Base-by-base conservation (phyloP, 2,797 vertebrate genomes). In the Tachyglossus aculeatus region DNA sequence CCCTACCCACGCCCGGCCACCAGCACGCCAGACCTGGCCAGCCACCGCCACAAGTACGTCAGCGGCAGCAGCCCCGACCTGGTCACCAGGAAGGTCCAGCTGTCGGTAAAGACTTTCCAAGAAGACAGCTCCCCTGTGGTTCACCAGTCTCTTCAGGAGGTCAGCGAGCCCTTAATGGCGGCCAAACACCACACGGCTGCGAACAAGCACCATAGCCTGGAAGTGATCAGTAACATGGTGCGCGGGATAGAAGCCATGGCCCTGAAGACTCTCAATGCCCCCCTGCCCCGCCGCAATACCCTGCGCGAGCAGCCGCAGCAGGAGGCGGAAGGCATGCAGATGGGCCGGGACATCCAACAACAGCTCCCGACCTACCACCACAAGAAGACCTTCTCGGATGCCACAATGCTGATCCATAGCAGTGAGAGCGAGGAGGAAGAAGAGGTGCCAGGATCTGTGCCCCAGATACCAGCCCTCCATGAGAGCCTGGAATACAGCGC, bases 371-470 rank as follows among this genome's bases (percentile, higher is more conserved):
- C 70, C 31, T 98, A 96, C 78, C 96, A 95, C 83, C 98, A 99
- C 88, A 95, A 96, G 88, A 99, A 99, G 90, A 98, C 95, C 0
- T 89, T 95, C 76, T 99, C 98, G 0, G 96, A 97, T 3, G 97
- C 96, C 73, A 99, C 98, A 0, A 97, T 99, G 98, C 90, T 99
- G 50, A 96, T 99, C 86, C 98, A 99, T 85, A 98, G 97, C 87
- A 99, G 98, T 0, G 98, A 99, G 79, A 98, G 96, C 0, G 96
- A 98, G 84, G 96, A 97, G 45, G 94, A 94, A 38, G 94, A 95
- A 15, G 96, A 96, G 77, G 55, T 90, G 0, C 87, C 93, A 0
- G 95, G 95, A 39, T 67, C 95, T 1, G 92, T 93, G 11, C 88
- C 96, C 13, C 94, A 71, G 40, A 95, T 97, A 67, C 93, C 96